These are phyloP conservation scores for Cerceris rybyensis DNA, from an alignment of 2,888 invertebrate species.

Conservation along the genomic window DNA sequence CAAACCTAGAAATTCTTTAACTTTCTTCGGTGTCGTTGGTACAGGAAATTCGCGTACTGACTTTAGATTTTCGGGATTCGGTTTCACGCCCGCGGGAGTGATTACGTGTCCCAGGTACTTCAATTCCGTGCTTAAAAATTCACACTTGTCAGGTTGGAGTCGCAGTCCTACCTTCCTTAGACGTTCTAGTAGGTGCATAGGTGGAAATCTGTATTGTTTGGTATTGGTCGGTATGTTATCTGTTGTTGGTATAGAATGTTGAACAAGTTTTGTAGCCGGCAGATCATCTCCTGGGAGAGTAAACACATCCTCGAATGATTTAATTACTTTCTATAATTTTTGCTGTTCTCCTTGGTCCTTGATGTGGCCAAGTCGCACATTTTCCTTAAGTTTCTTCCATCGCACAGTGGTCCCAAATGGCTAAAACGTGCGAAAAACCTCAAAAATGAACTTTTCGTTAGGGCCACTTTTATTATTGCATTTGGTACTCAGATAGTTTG, in stretches of 20 bases:
- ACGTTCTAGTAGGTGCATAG: neutral
- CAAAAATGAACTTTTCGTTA: too few species aligned
- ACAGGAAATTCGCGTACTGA: constrained; percentile 1
- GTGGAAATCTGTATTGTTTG: neutral
- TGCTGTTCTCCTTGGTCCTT: neutral
- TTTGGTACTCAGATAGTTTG: too few species aligned
- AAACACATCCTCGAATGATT: constrained; percentile 1
- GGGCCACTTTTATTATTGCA: too few species aligned
- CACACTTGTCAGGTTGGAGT: constrained; percentile 21
- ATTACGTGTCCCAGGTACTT: constrained; percentile 26
- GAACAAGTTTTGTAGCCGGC: neutral
- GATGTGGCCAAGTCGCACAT: constrained; percentile 2
- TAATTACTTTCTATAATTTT: neutral
- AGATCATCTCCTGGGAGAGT: constrained; percentile 1
- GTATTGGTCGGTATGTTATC: neutral
- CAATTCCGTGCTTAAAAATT: constrained; percentile 17
- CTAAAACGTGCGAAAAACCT: too few species aligned
- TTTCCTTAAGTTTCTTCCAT: neutral
- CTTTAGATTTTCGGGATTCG: neutral
- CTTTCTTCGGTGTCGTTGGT: constrained; percentile 4
- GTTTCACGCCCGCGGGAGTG: constrained; percentile 8
- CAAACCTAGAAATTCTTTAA: constrained; percentile 36
- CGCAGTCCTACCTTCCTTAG: neutral
- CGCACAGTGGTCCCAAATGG: too few species aligned
- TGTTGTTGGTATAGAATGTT: neutral